Evolutionary conservation across 2,113 vertebrate species (phyloP), one percentile per base, ranked within the genome.

Genomic region (Syngnathus typhle): DNA sequence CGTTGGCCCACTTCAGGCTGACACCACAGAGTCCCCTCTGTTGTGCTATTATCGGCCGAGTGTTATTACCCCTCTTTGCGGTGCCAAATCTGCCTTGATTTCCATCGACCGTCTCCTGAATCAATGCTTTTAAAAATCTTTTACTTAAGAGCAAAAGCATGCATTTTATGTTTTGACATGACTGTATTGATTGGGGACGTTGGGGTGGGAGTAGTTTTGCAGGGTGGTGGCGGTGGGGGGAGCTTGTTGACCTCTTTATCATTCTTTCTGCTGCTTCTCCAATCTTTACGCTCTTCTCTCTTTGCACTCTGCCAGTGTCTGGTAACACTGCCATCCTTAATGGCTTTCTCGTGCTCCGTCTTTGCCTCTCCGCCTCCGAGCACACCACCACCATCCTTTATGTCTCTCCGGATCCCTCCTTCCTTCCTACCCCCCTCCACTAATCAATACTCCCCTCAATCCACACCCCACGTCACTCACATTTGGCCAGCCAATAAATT

Each of bases 91-190:
- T 77, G 78, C 90, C 89, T 92, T 91, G 90, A 94, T 94, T 94
- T 93, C 85, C 90, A 96, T 95, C 91, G 94, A 96, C 93, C 92
- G 80, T 84, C 90, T 88, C 85, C 75, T 46, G 85, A 95, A 96
- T 96, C 94, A 92, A 97, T 97, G 94, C 94, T 97, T 97, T 97
- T 96, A 97, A 96, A 95, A 95, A 94, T 94, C 93, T 95, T 95
- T 95, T 94, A 93, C 93, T 95, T 96, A 95, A 98, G 94, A 96
- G 95, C 93, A 94, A 92, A 94, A 94, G 92, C 95, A 93, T 94
- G 93, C 94, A 94, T 95, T 95, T 96, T 94, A 91, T 93, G 93
- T 95, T 95, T 95, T 95, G 94, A 96, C 94, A 94, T 92, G 91
- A 91, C 92, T 79, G 84, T 95, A 96, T 98, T 92, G 95, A 98